Base-by-base conservation (phyloP, 2,888 invertebrate species). In the Chaitophorus viminalis region DNA sequence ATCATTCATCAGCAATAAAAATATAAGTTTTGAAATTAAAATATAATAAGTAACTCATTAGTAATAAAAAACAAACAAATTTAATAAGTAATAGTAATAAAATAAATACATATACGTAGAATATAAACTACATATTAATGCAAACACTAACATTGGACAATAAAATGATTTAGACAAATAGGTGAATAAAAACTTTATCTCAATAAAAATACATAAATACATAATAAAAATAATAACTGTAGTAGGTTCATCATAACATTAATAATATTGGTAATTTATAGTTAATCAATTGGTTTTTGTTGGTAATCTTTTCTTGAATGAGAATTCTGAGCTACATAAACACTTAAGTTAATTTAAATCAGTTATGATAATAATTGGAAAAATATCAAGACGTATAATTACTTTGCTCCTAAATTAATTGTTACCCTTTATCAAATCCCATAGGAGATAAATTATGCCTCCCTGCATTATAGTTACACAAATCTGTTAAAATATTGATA, bases 401-500 rank as follows among this genome's bases (percentile, higher is more conserved):
- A 75, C 39, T 46, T 46, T 29, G 25, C 31, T 17, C 3, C 17
- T 14, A 33, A 33, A 8, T 4, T 54, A 17, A 33, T 54, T 72
- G 0, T 21, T 3, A 60, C 65, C 17, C 1, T 31, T 6, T 25
- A 36, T 78, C 21, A 78, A 86, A 70, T 29, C 3, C 36, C 36
- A 78, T 78, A 25, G 78, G 52, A 5, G 21, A 14, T 76, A 78
- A 77, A 70, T 52, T 33, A 77, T 77, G 5, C 8, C 96, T 95
- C 0, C 96, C 96, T 0, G 97, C 95, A 89, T 95, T 94, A 90
- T 96, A 93, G 52, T 94, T 93, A 91, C 97, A 97, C 0, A 99
- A 92, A 29, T 94, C 93, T 90, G 94, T 94, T 0, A 98, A 93
- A 9, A 96, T 93, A 54, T 93, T 92, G 46, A 98, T 74, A 52